Percentiles rank a stretch among this genome's conserved stretches.
Conservation (phyloP, 2,888 invertebrate genomes). For the Epistrophella euchroma region DNA sequence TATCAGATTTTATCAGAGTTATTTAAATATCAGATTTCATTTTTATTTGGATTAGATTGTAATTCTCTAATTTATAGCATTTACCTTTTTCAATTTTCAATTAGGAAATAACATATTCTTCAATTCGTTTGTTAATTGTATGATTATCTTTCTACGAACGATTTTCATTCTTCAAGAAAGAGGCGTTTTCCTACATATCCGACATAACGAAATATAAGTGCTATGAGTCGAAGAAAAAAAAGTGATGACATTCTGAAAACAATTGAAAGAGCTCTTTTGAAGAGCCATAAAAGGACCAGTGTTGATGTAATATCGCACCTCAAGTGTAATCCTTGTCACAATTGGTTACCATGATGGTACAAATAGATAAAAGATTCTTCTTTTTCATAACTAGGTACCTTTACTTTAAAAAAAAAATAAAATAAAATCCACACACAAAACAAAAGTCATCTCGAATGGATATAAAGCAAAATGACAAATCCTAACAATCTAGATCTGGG, state of each 20-base stretch:
- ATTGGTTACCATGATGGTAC: conserved; percentile 76
- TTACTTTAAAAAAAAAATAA: conserved; percentile 71
- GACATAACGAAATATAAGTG: conserved; percentile 40
- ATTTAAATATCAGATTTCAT: conserved; percentile 37
- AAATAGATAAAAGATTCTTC: conserved; percentile 71
- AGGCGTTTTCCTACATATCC: conserved; percentile 42
- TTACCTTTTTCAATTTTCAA: conserved; percentile 52
- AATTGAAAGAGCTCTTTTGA: conserved; percentile 26
- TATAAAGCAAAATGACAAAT: conserved; percentile 39
- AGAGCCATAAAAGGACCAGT: conserved; percentile 55
- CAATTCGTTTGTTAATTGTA: conserved; percentile 1
- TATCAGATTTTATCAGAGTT: too few species aligned
- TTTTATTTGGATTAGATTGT: conserved; percentile 35
- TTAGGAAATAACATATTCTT: conserved; percentile 33
- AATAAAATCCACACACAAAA: not conserved
- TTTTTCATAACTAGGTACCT: not conserved
- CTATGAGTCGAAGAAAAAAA: conserved; percentile 22
- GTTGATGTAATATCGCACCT: conserved; percentile 77
- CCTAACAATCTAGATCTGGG: conserved; percentile 44
- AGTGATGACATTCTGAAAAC: conserved; percentile 43
- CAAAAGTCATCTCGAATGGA: conserved; percentile 52
- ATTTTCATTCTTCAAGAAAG: not conserved
- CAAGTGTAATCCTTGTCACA: conserved; percentile 78
- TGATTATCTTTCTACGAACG: not conserved
- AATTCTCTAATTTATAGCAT: conserved; percentile 5